phyloP scores from a whole-genome alignment of 2,888 invertebrate species.

The Habroteleia sp. region DNA sequence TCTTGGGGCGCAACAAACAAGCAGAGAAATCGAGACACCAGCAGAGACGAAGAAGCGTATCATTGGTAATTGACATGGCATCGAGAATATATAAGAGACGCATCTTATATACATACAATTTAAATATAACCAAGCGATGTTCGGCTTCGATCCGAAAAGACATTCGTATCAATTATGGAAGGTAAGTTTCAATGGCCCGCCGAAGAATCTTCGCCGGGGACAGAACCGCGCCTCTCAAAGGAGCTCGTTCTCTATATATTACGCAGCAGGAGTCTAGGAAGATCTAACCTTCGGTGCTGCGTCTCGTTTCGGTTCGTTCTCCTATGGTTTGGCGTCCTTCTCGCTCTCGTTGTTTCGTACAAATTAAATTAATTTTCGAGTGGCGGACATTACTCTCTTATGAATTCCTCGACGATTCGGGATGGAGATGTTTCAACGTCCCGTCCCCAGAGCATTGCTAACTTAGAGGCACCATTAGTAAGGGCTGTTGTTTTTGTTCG shows the following conservation, averaged over 20 bases:
- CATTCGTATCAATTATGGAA: slow-evolving; percentile 80
- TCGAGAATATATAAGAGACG: slow-evolving; percentile 64
- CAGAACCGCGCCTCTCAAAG: slow-evolving; percentile 77
- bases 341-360: slow-evolving; percentile 70
- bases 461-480: slow-evolving; percentile 71
- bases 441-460: slow-evolving; percentile 53
- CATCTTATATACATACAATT: slow-evolving; percentile 68
- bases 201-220: slow-evolving; percentile 75
- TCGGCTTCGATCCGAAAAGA: slow-evolving; percentile 76
- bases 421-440: slow-evolving; percentile 76
- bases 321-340: slow-evolving; percentile 18
- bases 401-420: slow-evolving; percentile 74
- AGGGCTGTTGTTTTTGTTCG: slow-evolving; percentile 57
- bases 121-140: slow-evolving; percentile 76
- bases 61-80: slow-evolving; percentile 74
- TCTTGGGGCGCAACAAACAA: slow-evolving; percentile 54
- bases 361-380: slow-evolving; percentile 79
- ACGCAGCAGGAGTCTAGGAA: slow-evolving; percentile 77
- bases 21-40: slow-evolving; percentile 56
- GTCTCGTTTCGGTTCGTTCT: slow-evolving; percentile 31
- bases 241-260: slow-evolving; percentile 80
- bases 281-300: slow-evolving; percentile 67
- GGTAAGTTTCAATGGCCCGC: slow-evolving; percentile 76
- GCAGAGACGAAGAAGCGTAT: slow-evolving; percentile 62
- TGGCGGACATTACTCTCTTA: slow-evolving; percentile 77